A percentile compares a stretch with the other conserved stretches of the same genome.
Conservation (phyloP, 2,113 vertebrate species). For the Chaetops frenatus region DNA sequence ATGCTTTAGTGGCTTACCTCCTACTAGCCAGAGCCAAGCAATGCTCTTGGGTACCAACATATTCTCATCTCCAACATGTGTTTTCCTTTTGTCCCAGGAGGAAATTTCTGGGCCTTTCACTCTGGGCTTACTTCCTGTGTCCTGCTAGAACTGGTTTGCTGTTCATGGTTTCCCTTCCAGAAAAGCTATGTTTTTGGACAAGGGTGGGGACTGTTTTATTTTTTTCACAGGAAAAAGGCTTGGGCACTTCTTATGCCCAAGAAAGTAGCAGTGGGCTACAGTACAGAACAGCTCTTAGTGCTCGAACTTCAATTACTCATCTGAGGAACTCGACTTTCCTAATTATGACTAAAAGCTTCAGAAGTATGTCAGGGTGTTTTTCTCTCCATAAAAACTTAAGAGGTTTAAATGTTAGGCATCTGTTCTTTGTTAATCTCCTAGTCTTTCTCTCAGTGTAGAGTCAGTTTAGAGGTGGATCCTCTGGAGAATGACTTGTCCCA, state of each 20-base stretch:
- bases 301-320: slow-evolving; percentile 21
- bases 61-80: not conserved
- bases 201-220: slow-evolving; percentile 36
- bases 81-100: not conserved
- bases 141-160: slow-evolving; percentile 17
- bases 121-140: not conserved
- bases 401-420: not conserved
- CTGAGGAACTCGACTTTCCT: not conserved
- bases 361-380: slow-evolving; percentile 9
- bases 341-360: slow-evolving; percentile 14
- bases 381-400: not conserved
- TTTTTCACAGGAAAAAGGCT: slow-evolving; percentile 2
- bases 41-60: not conserved
- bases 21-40: not conserved
- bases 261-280: slow-evolving; percentile 34
- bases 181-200: slow-evolving; percentile 28
- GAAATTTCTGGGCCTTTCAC: slow-evolving; percentile 3
- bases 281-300: slow-evolving; percentile 20
- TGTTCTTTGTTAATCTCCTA: not conserved
- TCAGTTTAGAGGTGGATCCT: not conserved
- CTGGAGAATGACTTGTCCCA: not conserved
- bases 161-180: slow-evolving; percentile 23
- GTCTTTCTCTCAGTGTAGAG: not conserved
- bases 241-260: not conserved
- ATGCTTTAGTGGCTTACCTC: not conserved